Evolutionary conservation across 2,888 invertebrate species (phyloP).

Genomic region (Baccha elongata): DNA sequence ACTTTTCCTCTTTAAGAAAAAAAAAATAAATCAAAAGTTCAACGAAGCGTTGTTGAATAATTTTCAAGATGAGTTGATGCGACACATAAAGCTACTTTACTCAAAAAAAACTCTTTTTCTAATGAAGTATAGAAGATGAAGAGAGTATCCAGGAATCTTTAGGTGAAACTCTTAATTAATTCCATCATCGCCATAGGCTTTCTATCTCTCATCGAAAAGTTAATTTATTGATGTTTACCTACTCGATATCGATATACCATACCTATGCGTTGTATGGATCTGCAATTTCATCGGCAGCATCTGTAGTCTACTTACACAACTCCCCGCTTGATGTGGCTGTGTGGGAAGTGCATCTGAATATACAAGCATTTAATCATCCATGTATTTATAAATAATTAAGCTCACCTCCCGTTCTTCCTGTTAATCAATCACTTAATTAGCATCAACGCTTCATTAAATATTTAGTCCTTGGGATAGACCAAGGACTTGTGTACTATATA

Average conservation of each 20-base stretch:
- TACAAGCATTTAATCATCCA: slow-evolving; percentile 31
- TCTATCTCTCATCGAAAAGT: slow-evolving; percentile 40
- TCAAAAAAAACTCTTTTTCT: no score
- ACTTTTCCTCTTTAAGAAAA: not conserved
- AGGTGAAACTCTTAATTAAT: slow-evolving; percentile 24
- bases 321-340: no score
- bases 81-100: slow-evolving; percentile 32
- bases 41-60: slow-evolving; percentile 58
- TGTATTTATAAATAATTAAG: slow-evolving; percentile 75
- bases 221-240: slow-evolving; percentile 67
- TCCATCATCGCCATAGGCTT: slow-evolving; percentile 42
- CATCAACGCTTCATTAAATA: slow-evolving; percentile 82
- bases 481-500: no score
- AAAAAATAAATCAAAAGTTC: slow-evolving; percentile 27
- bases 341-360: no score
- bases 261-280: slow-evolving; percentile 38
- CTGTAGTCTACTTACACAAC: no score
- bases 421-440: slow-evolving; percentile 83
- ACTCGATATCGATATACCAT: slow-evolving; percentile 24
- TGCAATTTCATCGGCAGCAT: no score
- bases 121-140: no score
- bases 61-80: slow-evolving; percentile 60
- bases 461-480: slow-evolving; percentile 78
- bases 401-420: slow-evolving; percentile 68
- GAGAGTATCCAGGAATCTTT: no score